Conservation (phyloP, 2,888 invertebrate species). For the Acrobasis repandana region DNA sequence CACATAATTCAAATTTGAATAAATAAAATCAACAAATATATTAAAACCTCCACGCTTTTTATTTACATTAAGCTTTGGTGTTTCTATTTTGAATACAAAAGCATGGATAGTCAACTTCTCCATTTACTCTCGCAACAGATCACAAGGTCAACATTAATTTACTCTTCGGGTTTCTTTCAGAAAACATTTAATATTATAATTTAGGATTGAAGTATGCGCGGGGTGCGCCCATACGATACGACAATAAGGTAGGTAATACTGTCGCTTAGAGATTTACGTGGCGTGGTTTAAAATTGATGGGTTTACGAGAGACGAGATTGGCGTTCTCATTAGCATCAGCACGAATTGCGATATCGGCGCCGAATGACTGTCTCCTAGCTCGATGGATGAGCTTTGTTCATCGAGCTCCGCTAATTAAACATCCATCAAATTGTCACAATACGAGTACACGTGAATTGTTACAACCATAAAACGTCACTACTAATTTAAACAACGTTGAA, state of each 20-base stretch:
- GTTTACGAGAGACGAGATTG: constrained; percentile 58
- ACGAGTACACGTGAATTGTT: constrained; percentile 26
- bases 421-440: constrained; percentile 40
- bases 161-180: too few species aligned
- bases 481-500: not conserved
- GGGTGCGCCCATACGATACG: constrained; percentile 24
- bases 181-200: too few species aligned
- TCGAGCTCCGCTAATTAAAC: constrained; percentile 49
- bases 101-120: too few species aligned
- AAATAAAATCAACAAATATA: too few species aligned
- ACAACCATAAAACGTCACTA: not conserved
- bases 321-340: constrained; percentile 68
- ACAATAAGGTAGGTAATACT: constrained; percentile 33
- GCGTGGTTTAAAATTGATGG: constrained; percentile 44
- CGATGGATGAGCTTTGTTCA: constrained; percentile 45
- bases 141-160: too few species aligned
- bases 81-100: too few species aligned
- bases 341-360: constrained; percentile 61
- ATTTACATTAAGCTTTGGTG: too few species aligned
- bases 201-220: not conserved
- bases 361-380: constrained; percentile 36
- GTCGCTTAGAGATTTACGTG: constrained; percentile 40
- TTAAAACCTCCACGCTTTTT: too few species aligned
- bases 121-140: too few species aligned
- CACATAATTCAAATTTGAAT: too few species aligned